Conservation (phyloP, 2,113 vertebrate species). For the Vulpes vulpes region DNA sequence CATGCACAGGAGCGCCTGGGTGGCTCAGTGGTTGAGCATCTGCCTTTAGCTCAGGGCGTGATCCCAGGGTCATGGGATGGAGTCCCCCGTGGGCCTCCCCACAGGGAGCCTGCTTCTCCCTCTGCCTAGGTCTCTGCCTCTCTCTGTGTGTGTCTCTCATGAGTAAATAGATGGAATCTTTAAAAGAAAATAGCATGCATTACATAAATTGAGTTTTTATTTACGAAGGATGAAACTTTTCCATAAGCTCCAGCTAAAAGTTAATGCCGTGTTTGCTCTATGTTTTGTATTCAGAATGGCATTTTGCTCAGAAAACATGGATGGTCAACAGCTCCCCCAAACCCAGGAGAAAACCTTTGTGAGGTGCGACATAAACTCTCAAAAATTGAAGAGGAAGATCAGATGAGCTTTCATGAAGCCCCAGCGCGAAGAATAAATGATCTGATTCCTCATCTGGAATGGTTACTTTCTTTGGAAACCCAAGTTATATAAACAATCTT, state of each 20-base stretch:
- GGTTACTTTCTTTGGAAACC: conserved; percentile 24
- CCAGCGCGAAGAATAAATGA: neutral
- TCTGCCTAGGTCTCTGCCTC: too few relatives aligned
- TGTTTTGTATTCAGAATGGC: conserved; percentile 87
- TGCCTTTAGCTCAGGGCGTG: too few relatives aligned
- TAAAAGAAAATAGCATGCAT: neutral
- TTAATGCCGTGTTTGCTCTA: conserved; percentile 28
- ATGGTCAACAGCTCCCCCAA: conserved; percentile 87
- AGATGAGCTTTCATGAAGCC: conserved; percentile 62
- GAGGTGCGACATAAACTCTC: conserved; percentile 88
- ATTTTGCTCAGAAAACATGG: conserved; percentile 91
- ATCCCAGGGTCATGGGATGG: too few relatives aligned
- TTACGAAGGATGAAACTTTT: neutral
- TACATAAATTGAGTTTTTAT: neutral
- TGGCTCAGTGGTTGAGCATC: too few relatives aligned
- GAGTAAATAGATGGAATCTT: too few relatives aligned
- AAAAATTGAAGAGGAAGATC: conserved; percentile 70
- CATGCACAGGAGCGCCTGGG: too few relatives aligned
- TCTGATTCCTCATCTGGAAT: neutral
- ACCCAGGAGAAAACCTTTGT: conserved; percentile 93
- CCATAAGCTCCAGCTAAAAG: neutral
- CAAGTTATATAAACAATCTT: conserved; percentile 46
- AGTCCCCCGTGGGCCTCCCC: too few relatives aligned
- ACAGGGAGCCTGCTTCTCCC: too few relatives aligned
- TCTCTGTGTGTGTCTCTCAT: too few relatives aligned